phyloP scores from a whole-genome alignment of 1,140 invertebrate genomes.

The Neomicropteryx cornuta region DNA sequence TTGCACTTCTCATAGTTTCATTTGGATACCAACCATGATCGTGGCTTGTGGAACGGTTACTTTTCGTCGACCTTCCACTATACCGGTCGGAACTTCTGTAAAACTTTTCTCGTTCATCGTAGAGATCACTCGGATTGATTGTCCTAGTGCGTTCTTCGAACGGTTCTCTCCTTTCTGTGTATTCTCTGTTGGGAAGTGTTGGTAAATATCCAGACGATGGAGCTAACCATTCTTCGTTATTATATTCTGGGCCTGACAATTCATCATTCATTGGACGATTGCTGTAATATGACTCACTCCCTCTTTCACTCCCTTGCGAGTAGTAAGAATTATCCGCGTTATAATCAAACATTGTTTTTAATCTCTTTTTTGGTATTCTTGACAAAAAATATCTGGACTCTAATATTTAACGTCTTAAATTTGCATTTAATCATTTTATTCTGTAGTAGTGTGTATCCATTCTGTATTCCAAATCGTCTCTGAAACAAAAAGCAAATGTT shows the following conservation, averaged over 20 bases:
- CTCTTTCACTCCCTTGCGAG: slow-evolving; percentile 12
- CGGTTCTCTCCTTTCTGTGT: slow-evolving; percentile 10
- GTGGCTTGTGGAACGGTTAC: slow-evolving; percentile 12
- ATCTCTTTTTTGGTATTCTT: no score
- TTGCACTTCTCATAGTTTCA: slow-evolving; percentile 11
- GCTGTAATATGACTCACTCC: slow-evolving; percentile 12
- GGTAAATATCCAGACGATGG: slow-evolving; percentile 12
- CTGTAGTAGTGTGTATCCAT: no score
- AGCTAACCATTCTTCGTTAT: slow-evolving; percentile 11
- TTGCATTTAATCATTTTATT: no score
- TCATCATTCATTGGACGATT: no score
- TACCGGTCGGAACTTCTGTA: slow-evolving; percentile 14
- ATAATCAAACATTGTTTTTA: no score
- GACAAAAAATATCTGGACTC: no score
- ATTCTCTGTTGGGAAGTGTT: slow-evolving; percentile 5
- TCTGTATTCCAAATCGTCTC: no score
- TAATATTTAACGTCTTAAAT: no score
- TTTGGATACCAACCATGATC: slow-evolving; percentile 14
- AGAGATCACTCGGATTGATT: slow-evolving; percentile 15
- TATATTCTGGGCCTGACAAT: no score
- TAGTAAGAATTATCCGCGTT: slow-evolving; percentile 14
- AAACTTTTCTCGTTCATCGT: slow-evolving; percentile 13
- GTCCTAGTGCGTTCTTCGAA: slow-evolving; percentile 16
- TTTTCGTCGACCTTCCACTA: slow-evolving; percentile 13
- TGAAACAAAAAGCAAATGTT: no score